Evolutionary conservation across 2,888 invertebrate genomes (phyloP).

Genomic region (Eupithecia inturbata): DNA sequence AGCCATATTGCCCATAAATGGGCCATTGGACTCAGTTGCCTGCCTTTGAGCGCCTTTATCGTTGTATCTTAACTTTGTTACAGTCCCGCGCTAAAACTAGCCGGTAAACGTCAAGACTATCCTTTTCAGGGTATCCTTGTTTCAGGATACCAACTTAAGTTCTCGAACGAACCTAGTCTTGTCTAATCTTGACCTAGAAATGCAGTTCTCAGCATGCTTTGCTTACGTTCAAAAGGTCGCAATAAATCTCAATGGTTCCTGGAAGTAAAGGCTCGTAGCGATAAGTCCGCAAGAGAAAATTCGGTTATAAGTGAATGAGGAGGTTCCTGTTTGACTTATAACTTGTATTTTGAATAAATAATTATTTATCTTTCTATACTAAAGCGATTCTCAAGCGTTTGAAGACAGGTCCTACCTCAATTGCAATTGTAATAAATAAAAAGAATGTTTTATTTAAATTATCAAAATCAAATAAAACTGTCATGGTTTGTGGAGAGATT

Average conservation of each 20-base stretch:
- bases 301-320: no score
- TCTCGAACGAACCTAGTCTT: not conserved
- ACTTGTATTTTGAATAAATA: no score
- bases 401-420: no score
- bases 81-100: not conserved
- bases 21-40: conserved; percentile 14
- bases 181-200: no score
- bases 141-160: not conserved
- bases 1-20: conserved; percentile 12
- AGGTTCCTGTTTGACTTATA: no score
- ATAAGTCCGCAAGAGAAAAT: not conserved
- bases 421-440: no score
- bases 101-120: not conserved
- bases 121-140: not conserved
- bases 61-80: not conserved
- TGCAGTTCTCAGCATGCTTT: not conserved
- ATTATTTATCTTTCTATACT: no score
- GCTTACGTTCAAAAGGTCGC: not conserved
- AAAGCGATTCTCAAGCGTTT: no score
- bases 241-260: not conserved
- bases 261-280: not conserved
- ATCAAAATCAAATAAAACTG: no score
- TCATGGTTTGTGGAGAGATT: no score
- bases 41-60: conserved; percentile 4
- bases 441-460: no score